Base-by-base conservation (phyloP, 2,113 vertebrate genomes). In the Megaceryle maxima region DNA sequence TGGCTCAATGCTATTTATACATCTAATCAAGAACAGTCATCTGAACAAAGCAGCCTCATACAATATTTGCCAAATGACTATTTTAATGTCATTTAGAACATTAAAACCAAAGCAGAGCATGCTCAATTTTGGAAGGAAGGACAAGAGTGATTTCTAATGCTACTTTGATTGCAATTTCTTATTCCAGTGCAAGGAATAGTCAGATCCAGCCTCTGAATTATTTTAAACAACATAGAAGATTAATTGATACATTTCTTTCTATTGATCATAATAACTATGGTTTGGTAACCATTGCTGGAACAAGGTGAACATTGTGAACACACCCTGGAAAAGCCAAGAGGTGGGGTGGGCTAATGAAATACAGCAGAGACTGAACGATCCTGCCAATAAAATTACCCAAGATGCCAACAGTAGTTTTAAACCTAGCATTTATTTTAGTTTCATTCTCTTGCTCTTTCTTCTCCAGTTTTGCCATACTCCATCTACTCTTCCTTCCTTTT, bases 241-340 rank as follows among this genome's bases (percentile, higher is more conserved):
- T 94, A 95, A 95, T 60, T 46, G 39, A 94, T 91, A 67, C 67
- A 82, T 94, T 94, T 89, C 44, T 96, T 93, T 92, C 57, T 59
- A 29, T 64, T 72, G 56, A 88, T 91, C 56, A 72, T 91, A 92
- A 72, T 87, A 74, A 37, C 77, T 75, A 76, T 57, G 79, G 17
- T 93, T 87, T 53, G 79, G 44, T 77, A 96, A 87, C 95, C 6
- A 4, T 77, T 94, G 60, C 73, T 29, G 73, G 37, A 70, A 59
- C n/a, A 66, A 10, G 25, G 76, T 51, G 94, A 94, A 84, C 24
- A 75, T 89, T 93, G 69, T 67, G 88, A 91, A 62, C 56, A 79
- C 56, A 68, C 55, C 10, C 44, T 59, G 77, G 75, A 88, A 95
- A 94, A 97, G 84, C 78, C 69, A 62, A 88, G 92, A 62, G 24